A percentile compares a stretch with the other conserved stretches of the same genome.
Conservation (phyloP, 2,797 vertebrate genomes). For the Halcyon chelicuti region DNA sequence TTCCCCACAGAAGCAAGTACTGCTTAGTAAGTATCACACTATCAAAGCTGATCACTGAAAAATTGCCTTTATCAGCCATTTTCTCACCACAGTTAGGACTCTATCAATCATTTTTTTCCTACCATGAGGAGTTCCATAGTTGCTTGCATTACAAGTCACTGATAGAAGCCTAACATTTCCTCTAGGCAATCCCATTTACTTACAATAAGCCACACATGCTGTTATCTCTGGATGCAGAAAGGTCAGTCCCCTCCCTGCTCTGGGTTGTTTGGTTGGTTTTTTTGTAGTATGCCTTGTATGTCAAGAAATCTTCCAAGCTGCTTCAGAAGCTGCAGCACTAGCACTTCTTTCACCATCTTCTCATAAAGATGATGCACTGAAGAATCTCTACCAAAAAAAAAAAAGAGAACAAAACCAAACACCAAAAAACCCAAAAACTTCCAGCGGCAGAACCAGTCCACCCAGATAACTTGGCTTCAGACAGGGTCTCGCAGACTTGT, state of each 20-base stretch:
- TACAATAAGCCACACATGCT: background rate
- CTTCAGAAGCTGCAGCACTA: background rate
- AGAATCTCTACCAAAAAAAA: background rate
- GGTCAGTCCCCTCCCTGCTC: background rate
- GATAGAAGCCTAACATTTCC: background rate
- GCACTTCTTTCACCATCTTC: background rate
- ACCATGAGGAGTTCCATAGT: fast-evolving
- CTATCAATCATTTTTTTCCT: background rate
- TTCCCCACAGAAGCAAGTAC: fast-evolving
- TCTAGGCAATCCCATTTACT: background rate
- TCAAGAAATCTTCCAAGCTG: background rate
- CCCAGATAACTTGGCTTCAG: background rate
- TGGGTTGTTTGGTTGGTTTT: background rate
- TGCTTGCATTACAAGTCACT: background rate
- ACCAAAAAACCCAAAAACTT: background rate
- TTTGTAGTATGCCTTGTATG: background rate
- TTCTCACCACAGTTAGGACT: background rate
- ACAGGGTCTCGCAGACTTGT: background rate
- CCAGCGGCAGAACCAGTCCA: background rate
- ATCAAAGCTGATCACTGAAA: background rate
- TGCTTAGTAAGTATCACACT: background rate
- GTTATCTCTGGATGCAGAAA: background rate
- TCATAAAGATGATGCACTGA: background rate
- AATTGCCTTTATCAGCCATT: background rate
- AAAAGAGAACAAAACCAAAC: background rate